A percentile compares a stretch with the other conserved stretches of the same genome.
Evolutionary conservation across 2,888 invertebrate species (phyloP).

Genomic region (Agapostemon virescens): DNA sequence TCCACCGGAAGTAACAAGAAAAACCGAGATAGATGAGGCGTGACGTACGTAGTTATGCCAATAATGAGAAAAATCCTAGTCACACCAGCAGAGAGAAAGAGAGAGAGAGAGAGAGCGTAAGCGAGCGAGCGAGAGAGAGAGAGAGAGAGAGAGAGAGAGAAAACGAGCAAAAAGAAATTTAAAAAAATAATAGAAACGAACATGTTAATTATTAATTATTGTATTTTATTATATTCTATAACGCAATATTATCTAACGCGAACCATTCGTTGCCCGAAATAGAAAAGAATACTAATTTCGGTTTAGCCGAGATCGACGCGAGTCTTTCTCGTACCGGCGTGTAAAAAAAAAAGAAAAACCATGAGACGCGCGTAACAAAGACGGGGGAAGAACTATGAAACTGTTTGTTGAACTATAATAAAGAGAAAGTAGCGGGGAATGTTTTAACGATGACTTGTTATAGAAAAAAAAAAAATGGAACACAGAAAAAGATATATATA

Average conservation of each 20-base stretch:
- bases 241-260: constrained; percentile 54
- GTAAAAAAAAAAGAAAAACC: too few relatives aligned
- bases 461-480: not conserved
- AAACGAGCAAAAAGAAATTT: constrained; percentile 54
- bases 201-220: constrained; percentile 70
- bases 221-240: constrained; percentile 69
- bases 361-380: constrained; percentile 24
- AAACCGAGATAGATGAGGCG: constrained; percentile 51
- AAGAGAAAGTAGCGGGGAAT: constrained; percentile 47
- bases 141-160: constrained; percentile 18
- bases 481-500: too few relatives aligned
- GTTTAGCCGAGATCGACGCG: constrained; percentile 27
- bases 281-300: not conserved
- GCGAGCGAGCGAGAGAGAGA: constrained; percentile 13
- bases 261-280: constrained; percentile 24
- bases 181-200: constrained; percentile 50
- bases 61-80: constrained; percentile 75
- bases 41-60: constrained; percentile 67
- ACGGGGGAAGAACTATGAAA: constrained; percentile 29
- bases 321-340: constrained; percentile 22
- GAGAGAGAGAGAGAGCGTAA: not conserved
- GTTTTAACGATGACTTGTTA: constrained; percentile 55
- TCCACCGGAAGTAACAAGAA: constrained; percentile 51
- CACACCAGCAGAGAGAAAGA: constrained; percentile 64
- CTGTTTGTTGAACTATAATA: constrained; percentile 57